These are phyloP conservation scores for Aldabrachelys gigantea DNA, from an alignment of 2,113 vertebrate species.

Conservation along the genomic window DNA sequence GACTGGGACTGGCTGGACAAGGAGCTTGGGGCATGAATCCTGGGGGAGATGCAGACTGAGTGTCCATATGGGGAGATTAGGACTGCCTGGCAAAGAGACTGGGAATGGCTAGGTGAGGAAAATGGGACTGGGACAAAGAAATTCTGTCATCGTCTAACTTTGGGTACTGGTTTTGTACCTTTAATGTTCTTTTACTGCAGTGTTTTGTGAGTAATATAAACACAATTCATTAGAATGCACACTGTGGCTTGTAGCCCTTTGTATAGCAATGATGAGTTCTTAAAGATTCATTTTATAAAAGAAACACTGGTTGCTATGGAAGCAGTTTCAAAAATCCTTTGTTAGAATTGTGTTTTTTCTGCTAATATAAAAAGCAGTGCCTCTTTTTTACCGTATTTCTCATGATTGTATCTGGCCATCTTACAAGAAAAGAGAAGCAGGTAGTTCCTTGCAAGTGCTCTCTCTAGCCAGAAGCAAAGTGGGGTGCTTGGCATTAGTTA, in stretches of 20 bases:
- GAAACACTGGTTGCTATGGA: constrained; percentile 65
- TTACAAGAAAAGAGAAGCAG: background rate
- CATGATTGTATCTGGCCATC: background rate
- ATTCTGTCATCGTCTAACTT: background rate
- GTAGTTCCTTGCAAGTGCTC: background rate
- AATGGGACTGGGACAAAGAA: background rate
- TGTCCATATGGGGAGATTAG: fast-evolving
- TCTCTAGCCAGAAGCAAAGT: background rate
- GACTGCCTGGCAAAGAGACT: background rate
- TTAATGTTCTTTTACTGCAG: background rate
- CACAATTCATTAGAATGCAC: background rate
- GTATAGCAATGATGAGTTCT: constrained; percentile 32
- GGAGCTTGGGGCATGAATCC: background rate
- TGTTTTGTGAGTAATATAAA: background rate
- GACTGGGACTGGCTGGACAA: background rate
- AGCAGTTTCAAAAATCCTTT: constrained; percentile 56
- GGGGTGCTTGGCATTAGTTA: background rate
- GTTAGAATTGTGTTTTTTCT: constrained; percentile 52
- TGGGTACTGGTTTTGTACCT: background rate
- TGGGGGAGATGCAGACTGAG: background rate
- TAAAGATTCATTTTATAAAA: constrained; percentile 48
- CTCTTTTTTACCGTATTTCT: constrained; percentile 2
- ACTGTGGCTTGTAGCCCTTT: constrained; percentile 8
- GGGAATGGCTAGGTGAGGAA: background rate
- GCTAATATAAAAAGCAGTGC: constrained; percentile 4